These are phyloP conservation scores for Pocillopora meandrina DNA, from an alignment of 92 coral and sea anemone genomes.

Conservation along the genomic window DNA sequence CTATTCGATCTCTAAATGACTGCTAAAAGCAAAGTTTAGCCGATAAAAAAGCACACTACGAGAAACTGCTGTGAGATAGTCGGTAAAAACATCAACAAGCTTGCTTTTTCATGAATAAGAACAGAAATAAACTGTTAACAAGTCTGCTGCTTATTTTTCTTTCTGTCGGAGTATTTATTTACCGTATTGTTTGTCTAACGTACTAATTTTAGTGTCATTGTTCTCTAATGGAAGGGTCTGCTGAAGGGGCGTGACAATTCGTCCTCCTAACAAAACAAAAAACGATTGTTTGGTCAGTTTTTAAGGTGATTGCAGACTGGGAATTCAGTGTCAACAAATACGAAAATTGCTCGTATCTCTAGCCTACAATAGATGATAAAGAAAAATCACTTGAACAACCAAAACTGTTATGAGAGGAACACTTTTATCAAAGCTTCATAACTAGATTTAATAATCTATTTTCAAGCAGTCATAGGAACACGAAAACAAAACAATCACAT, in stretches of 20 bases:
- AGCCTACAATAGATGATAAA: background rate
- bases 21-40: no score
- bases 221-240: slow-evolving; percentile 13
- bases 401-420: no score
- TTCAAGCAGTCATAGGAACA: no score
- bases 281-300: slow-evolving; percentile 4
- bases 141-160: background rate
- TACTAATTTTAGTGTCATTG: slow-evolving; percentile 5
- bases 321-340: background rate
- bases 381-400: background rate
- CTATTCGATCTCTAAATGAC: background rate
- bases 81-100: no score
- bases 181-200: slow-evolving; percentile 2
- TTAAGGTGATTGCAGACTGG: background rate
- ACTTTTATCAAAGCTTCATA: no score
- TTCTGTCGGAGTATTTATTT: background rate
- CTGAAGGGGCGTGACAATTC: background rate
- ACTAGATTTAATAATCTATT: no score
- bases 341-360: background rate
- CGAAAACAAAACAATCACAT: no score
- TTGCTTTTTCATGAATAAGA: no score
- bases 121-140: background rate
- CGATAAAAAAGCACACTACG: no score
- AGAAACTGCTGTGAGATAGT: no score
- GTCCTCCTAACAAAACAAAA: background rate